These are phyloP conservation scores for Trichechus manatus DNA, from an alignment of 2,113 vertebrate genomes.

Conservation along the genomic window DNA sequence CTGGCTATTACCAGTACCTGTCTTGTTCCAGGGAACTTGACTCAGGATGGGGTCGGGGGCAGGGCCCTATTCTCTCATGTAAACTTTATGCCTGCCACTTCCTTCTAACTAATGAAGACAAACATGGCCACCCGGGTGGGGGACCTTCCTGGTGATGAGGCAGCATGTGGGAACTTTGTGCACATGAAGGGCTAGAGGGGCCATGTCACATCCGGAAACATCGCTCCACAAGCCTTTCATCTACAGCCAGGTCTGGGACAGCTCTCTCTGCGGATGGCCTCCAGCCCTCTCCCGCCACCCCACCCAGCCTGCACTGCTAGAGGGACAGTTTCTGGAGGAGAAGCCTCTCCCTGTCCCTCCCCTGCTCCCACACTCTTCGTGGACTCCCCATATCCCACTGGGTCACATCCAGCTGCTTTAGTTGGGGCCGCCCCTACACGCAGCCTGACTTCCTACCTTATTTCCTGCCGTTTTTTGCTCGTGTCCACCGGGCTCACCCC, in stretches of 20 bases:
- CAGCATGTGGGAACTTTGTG: background rate
- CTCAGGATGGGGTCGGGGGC: background rate
- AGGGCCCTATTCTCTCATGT: background rate
- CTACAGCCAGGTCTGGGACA: background rate
- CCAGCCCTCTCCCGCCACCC: background rate
- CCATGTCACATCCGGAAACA: background rate
- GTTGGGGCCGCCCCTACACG: background rate
- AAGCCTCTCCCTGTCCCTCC: too few species aligned
- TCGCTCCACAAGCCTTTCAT: background rate
- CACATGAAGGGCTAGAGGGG: background rate
- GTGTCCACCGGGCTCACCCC: background rate
- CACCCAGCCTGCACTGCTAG: background rate
- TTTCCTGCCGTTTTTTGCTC: background rate
- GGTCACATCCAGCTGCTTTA: background rate
- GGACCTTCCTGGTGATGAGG: background rate
- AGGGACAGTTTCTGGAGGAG: background rate
- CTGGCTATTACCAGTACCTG: too few species aligned
- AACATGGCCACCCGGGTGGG: background rate
- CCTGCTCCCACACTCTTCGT: background rate
- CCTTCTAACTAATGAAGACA: background rate
- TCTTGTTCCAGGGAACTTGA: background rate
- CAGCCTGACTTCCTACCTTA: background rate
- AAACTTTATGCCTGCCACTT: background rate
- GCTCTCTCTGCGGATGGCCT: background rate
- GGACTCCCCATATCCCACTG: rapidly evolving